A percentile compares a stretch with the other conserved stretches of the same genome.
Conservation (phyloP, 2,888 invertebrate genomes). For the Matsumyia berberina region DNA sequence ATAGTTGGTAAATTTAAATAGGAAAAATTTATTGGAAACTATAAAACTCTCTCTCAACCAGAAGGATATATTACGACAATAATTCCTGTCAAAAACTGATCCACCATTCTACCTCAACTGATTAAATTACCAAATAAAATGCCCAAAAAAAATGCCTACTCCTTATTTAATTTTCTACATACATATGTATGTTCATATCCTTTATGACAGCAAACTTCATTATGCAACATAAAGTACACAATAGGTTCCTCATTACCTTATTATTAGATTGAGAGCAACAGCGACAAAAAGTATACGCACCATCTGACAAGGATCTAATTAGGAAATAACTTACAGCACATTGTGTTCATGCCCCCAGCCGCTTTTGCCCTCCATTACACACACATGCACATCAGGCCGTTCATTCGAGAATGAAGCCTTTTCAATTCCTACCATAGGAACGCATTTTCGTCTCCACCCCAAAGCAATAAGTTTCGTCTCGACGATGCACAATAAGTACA, state of each 20-base stretch:
- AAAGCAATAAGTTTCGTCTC: neutral
- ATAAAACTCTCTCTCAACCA: too few species aligned
- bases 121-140: too few species aligned
- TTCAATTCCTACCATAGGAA: conserved; percentile 33
- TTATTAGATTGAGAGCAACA: conserved; percentile 4
- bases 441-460: neutral
- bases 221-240: neutral
- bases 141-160: too few species aligned
- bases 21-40: too few species aligned
- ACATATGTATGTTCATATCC: too few species aligned
- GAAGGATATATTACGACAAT: too few species aligned
- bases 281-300: conserved; percentile 17
- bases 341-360: neutral
- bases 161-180: too few species aligned
- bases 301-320: conserved; percentile 29
- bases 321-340: neutral
- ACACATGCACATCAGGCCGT: conserved; percentile 16
- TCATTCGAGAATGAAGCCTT: conserved; percentile 45
- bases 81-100: too few species aligned
- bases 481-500: conserved; percentile 14
- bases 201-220: neutral
- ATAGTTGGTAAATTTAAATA: too few species aligned
- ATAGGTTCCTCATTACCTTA: neutral
- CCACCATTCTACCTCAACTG: too few species aligned
- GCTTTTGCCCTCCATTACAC: neutral